Evolutionary conservation across 1,140 invertebrate genomes (phyloP).

Genomic region (Drosophila grimshawi): DNA sequence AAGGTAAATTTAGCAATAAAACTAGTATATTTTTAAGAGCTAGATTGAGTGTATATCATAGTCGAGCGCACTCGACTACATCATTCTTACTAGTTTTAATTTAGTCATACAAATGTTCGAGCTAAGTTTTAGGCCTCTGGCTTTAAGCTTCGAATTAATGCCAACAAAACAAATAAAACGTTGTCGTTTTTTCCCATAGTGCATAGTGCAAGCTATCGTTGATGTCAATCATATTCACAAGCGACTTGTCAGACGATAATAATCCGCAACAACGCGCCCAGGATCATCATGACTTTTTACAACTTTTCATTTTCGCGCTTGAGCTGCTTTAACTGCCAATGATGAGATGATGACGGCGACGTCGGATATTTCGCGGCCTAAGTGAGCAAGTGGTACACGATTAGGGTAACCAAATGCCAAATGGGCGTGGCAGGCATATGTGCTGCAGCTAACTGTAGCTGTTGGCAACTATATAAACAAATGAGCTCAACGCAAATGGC

Average conservation of each 20-base stretch:
- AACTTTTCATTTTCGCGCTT: slow-evolving; percentile 78
- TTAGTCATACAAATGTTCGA: too few relatives aligned
- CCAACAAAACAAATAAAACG: too few relatives aligned
- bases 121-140: too few relatives aligned
- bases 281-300: slow-evolving; percentile 78
- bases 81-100: too few relatives aligned
- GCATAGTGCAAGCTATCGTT: not conserved
- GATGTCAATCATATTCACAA: slow-evolving; percentile 78
- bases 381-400: not conserved
- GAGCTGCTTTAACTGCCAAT: slow-evolving; percentile 68
- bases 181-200: too few relatives aligned
- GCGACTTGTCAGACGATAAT: slow-evolving; percentile 78
- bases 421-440: slow-evolving; percentile 46
- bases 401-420: not conserved
- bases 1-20: too few relatives aligned
- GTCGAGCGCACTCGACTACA: too few relatives aligned
- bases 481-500: slow-evolving; percentile 62
- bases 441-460: slow-evolving; percentile 7
- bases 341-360: slow-evolving; percentile 12
- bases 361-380: slow-evolving; percentile 7
- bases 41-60: too few relatives aligned
- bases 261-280: slow-evolving; percentile 60
- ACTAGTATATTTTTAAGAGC: too few relatives aligned
- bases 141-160: too few relatives aligned
- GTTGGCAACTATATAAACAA: slow-evolving; percentile 60